phyloP scores from a whole-genome alignment of 2,113 vertebrate species.

The Corvus moneduloides region DNA sequence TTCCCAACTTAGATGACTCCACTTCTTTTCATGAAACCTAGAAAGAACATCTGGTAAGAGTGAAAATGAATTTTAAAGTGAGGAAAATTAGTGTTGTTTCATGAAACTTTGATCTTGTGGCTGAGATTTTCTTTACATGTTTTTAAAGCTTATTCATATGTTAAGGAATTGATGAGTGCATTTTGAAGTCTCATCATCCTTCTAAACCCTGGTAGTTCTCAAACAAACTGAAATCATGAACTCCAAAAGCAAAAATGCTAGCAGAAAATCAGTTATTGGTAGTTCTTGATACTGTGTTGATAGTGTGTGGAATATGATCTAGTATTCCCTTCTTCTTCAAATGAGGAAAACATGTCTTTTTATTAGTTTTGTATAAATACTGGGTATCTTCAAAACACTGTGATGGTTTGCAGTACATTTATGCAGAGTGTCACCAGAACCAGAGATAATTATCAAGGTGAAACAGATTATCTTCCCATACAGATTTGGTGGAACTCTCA shows the following conservation, averaged over 20 bases:
- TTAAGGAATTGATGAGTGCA: not conserved
- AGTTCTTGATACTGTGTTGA: not conserved
- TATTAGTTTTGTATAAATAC: not conserved
- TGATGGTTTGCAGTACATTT: not conserved
- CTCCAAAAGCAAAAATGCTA: not conserved
- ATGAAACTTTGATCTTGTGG: not conserved
- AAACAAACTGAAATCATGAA: not conserved
- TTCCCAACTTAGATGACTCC: not conserved
- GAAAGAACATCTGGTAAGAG: not conserved
- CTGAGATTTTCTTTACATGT: not conserved
- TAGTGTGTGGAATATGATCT: not conserved
- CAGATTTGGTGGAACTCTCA: not conserved
- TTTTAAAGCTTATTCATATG: not conserved
- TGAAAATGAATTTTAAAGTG: not conserved
- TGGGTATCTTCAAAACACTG: not conserved
- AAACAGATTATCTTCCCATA: not conserved
- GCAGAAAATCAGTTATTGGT: not conserved
- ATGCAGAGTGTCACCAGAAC: not conserved
- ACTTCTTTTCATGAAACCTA: not conserved
- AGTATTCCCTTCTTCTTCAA: not conserved
- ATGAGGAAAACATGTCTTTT: not conserved
- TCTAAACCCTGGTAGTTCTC: not conserved
- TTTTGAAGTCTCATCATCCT: not conserved
- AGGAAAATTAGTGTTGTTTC: not conserved
- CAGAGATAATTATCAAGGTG: not conserved